phyloP scores from a whole-genome alignment of 2,113 vertebrate species.

The Pungitius pungitius region DNA sequence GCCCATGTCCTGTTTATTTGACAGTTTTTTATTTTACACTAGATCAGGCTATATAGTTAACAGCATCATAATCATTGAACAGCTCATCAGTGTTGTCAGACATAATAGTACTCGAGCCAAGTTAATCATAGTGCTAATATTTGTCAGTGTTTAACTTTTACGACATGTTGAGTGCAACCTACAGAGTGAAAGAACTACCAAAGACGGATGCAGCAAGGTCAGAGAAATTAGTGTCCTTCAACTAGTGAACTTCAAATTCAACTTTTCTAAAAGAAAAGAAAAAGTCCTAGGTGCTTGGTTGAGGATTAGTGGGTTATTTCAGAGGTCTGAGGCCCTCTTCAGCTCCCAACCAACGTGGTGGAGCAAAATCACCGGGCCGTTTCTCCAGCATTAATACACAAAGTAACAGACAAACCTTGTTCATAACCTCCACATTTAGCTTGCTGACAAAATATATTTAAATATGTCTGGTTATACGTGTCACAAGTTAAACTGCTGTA shows the following conservation, averaged over 20 bases:
- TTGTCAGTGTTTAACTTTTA: conserved; percentile 45
- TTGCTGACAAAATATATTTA: conserved; percentile 7
- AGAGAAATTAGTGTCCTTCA: conserved; percentile 36
- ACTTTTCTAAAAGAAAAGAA: too few species aligned
- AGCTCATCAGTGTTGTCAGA: conserved; percentile 68
- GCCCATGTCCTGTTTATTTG: conserved; percentile 6
- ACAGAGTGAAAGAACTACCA: conserved; percentile 54
- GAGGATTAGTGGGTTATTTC: conserved; percentile 15
- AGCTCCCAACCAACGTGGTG: conserved; percentile 32
- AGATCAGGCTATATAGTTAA: conserved; percentile 72
- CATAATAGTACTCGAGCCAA: conserved; percentile 59
- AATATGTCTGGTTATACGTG: conserved; percentile 22
- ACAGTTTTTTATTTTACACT: conserved; percentile 74
- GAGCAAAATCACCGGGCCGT: conserved; percentile 58
- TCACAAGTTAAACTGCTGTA: neutral
- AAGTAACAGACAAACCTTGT: conserved; percentile 16
- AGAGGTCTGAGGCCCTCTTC: conserved; percentile 47
- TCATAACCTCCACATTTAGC: conserved; percentile 8
- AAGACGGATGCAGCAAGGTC: conserved; percentile 40
- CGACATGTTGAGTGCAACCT: conserved; percentile 46
- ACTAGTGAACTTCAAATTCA: too few species aligned
- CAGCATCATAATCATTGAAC: conserved; percentile 70
- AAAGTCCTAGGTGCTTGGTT: neutral
- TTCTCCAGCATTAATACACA: conserved; percentile 41
- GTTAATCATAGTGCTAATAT: conserved; percentile 57